Conservation (phyloP, 2,888 invertebrate genomes). For the Caenorhabditis drosophilae region DNA sequence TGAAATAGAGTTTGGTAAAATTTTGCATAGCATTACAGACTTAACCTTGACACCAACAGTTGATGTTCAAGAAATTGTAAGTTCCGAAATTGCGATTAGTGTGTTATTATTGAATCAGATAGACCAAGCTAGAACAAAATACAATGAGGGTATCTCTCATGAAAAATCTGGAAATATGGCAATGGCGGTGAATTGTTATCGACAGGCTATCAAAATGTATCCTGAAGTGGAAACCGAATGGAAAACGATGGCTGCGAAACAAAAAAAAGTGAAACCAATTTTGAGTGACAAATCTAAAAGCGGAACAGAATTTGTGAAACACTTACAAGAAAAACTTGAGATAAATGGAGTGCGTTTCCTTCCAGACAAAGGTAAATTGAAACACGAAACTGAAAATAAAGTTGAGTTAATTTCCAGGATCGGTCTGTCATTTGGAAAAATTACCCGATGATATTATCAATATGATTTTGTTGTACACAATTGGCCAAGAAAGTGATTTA, state of each 20-base stretch:
- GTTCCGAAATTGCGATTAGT: too few relatives aligned
- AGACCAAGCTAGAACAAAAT: neutral
- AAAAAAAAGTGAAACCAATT: neutral
- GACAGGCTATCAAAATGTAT: neutral
- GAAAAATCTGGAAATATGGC: conserved; percentile 4
- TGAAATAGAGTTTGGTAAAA: neutral
- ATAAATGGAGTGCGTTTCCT: neutral
- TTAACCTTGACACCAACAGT: too few relatives aligned
- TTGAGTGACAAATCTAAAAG: neutral
- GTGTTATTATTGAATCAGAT: too few relatives aligned
- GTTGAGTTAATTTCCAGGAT: neutral
- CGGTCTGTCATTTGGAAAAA: neutral
- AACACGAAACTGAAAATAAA: neutral
- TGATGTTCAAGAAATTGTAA: too few relatives aligned
- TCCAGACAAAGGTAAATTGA: neutral
- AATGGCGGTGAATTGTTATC: neutral
- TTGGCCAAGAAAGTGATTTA: neutral
- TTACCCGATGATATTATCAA: neutral
- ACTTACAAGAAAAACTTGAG: neutral
- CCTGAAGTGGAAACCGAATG: conserved; percentile 4
- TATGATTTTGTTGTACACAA: neutral
- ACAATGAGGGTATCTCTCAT: neutral
- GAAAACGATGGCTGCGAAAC: neutral
- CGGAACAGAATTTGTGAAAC: neutral
- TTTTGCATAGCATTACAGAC: too few relatives aligned